These are phyloP conservation scores for Mastomys natalensis DNA, from an alignment of 2,113 vertebrate species.

Conservation along the genomic window DNA sequence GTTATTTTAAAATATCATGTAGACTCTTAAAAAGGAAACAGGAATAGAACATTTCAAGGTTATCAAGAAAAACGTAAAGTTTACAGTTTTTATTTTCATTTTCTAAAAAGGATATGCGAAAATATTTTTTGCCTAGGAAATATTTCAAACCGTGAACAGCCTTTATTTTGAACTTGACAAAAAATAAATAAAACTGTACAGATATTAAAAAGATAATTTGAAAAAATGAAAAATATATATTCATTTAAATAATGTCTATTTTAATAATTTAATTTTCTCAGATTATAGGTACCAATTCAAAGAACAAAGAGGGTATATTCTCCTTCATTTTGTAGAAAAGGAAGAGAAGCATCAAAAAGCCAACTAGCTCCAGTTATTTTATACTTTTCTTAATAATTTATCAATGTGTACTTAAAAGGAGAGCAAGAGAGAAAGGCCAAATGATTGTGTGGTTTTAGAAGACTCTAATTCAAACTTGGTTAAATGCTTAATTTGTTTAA, in stretches of 20 bases:
- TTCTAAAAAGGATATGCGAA: background rate
- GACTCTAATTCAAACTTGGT: conserved; percentile 59
- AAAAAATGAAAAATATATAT: background rate
- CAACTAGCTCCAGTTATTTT: background rate
- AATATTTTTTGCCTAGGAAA: background rate
- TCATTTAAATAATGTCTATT: background rate
- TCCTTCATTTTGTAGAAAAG: background rate
- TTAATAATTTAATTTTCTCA: background rate
- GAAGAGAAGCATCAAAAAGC: background rate
- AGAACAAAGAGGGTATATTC: conserved; percentile 13
- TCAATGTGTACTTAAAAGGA: background rate
- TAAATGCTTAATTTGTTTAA: conserved; percentile 59
- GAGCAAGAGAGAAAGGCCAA: background rate
- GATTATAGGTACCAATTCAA: background rate
- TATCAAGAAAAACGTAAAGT: background rate
- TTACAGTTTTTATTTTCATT: conserved; percentile 14
- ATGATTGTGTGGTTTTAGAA: conserved; percentile 60
- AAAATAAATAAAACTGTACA: background rate
- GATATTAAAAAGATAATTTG: background rate
- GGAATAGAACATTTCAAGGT: background rate
- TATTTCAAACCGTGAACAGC: background rate
- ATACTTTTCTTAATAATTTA: conserved; percentile 69
- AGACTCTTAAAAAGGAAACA: background rate
- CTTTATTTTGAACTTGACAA: no score
- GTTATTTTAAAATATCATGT: background rate